Percentiles rank a stretch among this genome's conserved stretches.
Evolutionary conservation across 2,797 vertebrate species (phyloP).

Genomic region (Choloepus didactylus): DNA sequence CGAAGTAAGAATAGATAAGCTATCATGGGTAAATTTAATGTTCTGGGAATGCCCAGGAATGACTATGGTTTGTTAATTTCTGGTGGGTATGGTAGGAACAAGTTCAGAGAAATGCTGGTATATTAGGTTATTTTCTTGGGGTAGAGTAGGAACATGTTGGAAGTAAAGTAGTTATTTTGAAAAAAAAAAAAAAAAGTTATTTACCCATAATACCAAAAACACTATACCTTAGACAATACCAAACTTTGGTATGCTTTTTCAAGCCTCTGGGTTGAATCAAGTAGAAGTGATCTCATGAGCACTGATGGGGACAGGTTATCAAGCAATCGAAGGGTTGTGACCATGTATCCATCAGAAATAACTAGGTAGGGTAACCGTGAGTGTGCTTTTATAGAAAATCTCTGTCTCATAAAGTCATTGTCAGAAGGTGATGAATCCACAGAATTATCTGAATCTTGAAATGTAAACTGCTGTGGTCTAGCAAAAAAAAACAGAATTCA

Average conservation of each 20-base stretch:
- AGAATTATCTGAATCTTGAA: conserved; percentile 88
- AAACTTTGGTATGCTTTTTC: conserved; percentile 88
- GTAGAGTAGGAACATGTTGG: no score
- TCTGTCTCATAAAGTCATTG: conserved; percentile 93
- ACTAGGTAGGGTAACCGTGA: conserved; percentile 93
- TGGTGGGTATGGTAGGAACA: no score
- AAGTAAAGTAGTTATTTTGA: no score
- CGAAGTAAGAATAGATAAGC: no score
- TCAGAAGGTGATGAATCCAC: conserved; percentile 93
- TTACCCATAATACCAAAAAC: conserved; percentile 8
- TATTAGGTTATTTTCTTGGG: no score
- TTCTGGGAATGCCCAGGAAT: no score
- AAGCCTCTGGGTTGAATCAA: conserved; percentile 91
- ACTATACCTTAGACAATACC: conserved; percentile 89
- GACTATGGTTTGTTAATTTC: no score
- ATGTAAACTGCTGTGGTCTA: conserved; percentile 90
- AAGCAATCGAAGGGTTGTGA: conserved; percentile 92
- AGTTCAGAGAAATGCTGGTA: no score
- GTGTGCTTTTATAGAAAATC: conserved; percentile 95
- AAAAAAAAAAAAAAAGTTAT: no score
- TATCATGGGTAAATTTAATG: no score
- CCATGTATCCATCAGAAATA: conserved; percentile 97
- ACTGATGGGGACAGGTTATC: conserved; percentile 88
- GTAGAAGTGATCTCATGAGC: conserved; percentile 91
- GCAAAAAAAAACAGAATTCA: conserved; percentile 77